Base-by-base conservation (phyloP, 2,888 invertebrate genomes). In the Catocala sponsa region DNA sequence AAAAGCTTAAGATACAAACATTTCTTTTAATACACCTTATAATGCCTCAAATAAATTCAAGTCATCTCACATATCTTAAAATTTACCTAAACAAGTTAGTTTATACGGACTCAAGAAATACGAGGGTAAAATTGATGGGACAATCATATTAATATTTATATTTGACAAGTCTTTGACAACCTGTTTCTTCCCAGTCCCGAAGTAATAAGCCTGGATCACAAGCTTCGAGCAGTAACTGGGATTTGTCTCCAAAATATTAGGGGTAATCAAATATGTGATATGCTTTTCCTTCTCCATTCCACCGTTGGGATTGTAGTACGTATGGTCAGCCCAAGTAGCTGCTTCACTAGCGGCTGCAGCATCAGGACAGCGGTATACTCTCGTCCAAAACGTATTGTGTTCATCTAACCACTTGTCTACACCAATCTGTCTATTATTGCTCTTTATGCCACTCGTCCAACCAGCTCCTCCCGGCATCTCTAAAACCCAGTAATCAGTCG, bases 161-260 rank as follows among this genome's bases (percentile, higher is more conserved):
- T n/a, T n/a, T 38, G 35, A 38, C 35, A 67, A 43, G 79, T 71
- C 53, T 58, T 65, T 74, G 4, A 89, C 81, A 9, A 87, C 87
- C 47, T 79, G 78, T 46, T 76, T 82, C 0, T 72, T 77, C 0
- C 85, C 85, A 0, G 85, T 85, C 4, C 88, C 88, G 42, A 74
- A 88, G 57, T 83, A 86, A 64, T 85, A 89, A 5, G 88, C 85
- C 32, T 88, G 87, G 7, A 88, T 70, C n/a, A 90, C 86, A 4
- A 89, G 73, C 63, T 89, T 90, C 0, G 87, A 88, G 68, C 88
- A 88, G 55, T 89, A 88, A 56, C 88, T 89, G 0, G 88, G 86
- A 49, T 86, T 82, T 0, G 66, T 82, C 0, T 81, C 80, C 71
- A 72, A 76, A 32, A 86, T 72, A n/a, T 84, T 77, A 0, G 81